Evolutionary conservation across 2,113 vertebrate genomes (phyloP).

Genomic region (Indicator maculatus): DNA sequence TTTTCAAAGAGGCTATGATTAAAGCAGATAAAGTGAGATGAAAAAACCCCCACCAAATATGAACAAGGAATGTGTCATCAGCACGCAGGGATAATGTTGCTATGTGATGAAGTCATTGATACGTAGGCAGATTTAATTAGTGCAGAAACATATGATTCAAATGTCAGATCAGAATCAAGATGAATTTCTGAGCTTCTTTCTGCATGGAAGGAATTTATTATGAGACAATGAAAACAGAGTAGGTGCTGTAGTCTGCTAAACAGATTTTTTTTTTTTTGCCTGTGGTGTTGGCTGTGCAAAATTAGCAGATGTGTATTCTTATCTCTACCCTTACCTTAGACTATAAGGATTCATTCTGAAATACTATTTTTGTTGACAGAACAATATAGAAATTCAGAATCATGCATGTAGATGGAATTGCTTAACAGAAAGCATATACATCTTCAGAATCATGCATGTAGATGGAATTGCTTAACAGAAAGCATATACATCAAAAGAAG

Average conservation of each 20-base stretch:
- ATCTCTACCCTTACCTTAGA: not conserved
- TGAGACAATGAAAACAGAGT: not conserved
- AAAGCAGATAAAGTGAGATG: conserved; percentile 9
- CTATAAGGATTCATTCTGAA: not conserved
- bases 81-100: not conserved
- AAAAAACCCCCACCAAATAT: not conserved
- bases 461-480: not conserved
- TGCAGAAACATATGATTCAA: not conserved
- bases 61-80: not conserved
- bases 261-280: not conserved
- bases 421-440: not conserved
- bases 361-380: not conserved
- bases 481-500: not conserved
- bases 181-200: not conserved
- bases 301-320: not conserved
- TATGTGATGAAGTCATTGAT: not conserved
- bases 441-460: not conserved
- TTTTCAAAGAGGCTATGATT: not conserved
- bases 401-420: not conserved
- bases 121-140: not conserved
- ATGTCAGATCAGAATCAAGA: not conserved
- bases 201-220: not conserved
- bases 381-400: not conserved
- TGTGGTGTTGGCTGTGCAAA: not conserved
- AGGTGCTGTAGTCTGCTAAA: not conserved